A percentile compares a stretch with the other conserved stretches of the same genome.
Conservation (phyloP, 1,140 invertebrate genomes). For the Oncopodura yosiiana region DNA sequence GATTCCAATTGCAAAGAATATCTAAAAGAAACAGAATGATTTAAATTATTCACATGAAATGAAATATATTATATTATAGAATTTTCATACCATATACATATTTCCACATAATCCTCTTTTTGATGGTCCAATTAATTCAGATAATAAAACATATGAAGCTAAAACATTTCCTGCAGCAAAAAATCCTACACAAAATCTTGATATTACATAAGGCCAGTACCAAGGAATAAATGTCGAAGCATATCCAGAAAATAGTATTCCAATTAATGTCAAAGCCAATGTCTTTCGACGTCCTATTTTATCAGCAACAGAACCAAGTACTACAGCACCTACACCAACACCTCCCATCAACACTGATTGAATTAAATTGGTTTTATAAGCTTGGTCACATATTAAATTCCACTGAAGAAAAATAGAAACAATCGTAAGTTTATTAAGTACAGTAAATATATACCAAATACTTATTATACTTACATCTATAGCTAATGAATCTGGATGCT, state of each 20-base stretch:
- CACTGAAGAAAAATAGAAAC: conserved; percentile 21
- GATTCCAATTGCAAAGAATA: conserved; percentile 32
- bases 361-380: conserved; percentile 18
- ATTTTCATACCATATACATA: conserved; percentile 22
- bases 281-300: conserved; percentile 18
- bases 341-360: conserved; percentile 29
- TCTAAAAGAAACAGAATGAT: conserved; percentile 7
- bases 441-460: neutral
- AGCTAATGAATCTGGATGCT: conserved; percentile 14
- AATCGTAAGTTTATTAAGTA: too few relatives aligned
- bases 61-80: neutral
- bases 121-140: conserved; percentile 25
- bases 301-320: conserved; percentile 23
- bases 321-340: conserved; percentile 21
- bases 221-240: conserved; percentile 10
- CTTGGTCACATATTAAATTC: conserved; percentile 23
- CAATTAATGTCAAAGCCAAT: conserved; percentile 14
- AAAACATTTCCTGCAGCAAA: conserved; percentile 29
- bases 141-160: conserved; percentile 22
- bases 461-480: conserved; percentile 11
- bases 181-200: conserved; percentile 25
- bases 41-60: neutral
- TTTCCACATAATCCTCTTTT: conserved; percentile 31
- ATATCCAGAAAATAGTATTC: conserved; percentile 25
- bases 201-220: conserved; percentile 9